phyloP scores from a whole-genome alignment of 2,797 vertebrate species.

The Spheniscus humboldti region DNA sequence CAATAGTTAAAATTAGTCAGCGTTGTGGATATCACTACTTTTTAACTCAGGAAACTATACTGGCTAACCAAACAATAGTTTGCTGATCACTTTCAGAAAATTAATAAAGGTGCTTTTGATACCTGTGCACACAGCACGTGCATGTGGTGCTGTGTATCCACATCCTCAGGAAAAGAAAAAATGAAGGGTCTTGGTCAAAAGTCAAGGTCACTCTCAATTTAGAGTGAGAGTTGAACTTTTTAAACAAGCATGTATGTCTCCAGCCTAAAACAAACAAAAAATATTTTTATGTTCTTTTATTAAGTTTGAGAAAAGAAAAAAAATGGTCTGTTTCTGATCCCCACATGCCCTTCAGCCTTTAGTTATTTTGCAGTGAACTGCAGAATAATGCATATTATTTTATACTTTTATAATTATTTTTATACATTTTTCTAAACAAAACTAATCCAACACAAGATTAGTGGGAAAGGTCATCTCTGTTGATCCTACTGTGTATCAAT shows the following conservation, averaged over 20 bases:
- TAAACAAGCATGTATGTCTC: background rate
- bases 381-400: background rate
- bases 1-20: background rate
- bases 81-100: background rate
- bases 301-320: background rate
- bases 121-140: background rate
- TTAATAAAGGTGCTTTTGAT: background rate
- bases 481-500: background rate
- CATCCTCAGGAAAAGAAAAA: background rate
- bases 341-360: background rate
- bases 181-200: background rate
- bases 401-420: background rate
- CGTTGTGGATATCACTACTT: background rate
- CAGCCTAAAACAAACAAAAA: background rate
- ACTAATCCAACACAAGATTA: background rate
- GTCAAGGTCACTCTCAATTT: background rate
- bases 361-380: background rate
- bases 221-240: background rate
- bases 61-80: background rate
- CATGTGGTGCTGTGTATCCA: background rate
- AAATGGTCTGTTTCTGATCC: background rate
- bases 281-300: background rate
- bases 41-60: background rate
- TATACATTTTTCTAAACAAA: background rate
- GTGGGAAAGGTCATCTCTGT: background rate